phyloP scores from a whole-genome alignment of 2,888 invertebrate species.

The Diplazon laetatorius region DNA sequence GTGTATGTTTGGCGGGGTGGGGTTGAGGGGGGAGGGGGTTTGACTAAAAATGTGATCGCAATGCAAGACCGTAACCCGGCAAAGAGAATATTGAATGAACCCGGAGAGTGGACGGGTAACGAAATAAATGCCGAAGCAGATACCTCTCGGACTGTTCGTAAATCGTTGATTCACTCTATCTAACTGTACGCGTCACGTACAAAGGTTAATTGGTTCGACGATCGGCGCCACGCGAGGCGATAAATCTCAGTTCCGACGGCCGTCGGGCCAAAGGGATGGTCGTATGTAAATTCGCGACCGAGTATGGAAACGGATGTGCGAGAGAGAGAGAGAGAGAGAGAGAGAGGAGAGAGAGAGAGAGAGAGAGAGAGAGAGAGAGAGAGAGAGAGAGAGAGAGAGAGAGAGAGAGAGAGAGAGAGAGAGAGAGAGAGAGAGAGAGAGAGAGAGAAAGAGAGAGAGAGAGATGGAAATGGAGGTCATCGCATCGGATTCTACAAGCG shows the following conservation, averaged over 20 bases:
- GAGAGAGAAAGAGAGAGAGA: constrained; percentile 13
- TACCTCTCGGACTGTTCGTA: constrained; percentile 62
- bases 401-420: constrained; percentile 25
- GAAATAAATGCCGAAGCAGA: constrained; percentile 57
- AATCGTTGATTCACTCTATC: constrained; percentile 65
- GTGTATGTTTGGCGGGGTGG: no score
- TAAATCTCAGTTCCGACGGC: constrained; percentile 67
- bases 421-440: constrained; percentile 13
- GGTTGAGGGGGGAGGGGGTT: no score
- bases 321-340: constrained; percentile 17
- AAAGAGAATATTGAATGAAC: constrained; percentile 56
- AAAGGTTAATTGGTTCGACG: constrained; percentile 70
- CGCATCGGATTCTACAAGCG: constrained; percentile 66
- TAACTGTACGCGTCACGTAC: constrained; percentile 65
- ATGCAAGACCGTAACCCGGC: constrained; percentile 20
- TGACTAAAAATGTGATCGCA: constrained; percentile 24
- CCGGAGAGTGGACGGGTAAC: constrained; percentile 44
- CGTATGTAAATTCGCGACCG: constrained; percentile 65
- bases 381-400: constrained; percentile 17
- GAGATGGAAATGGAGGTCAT: constrained; percentile 54
- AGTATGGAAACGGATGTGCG: constrained; percentile 24
- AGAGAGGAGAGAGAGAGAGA: constrained; percentile 22
- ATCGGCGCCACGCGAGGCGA: constrained; percentile 67
- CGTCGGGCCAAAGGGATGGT: constrained; percentile 65
- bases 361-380: constrained; percentile 23